Conservation (phyloP, 2,113 vertebrate species). For the Apteryx owenii region DNA sequence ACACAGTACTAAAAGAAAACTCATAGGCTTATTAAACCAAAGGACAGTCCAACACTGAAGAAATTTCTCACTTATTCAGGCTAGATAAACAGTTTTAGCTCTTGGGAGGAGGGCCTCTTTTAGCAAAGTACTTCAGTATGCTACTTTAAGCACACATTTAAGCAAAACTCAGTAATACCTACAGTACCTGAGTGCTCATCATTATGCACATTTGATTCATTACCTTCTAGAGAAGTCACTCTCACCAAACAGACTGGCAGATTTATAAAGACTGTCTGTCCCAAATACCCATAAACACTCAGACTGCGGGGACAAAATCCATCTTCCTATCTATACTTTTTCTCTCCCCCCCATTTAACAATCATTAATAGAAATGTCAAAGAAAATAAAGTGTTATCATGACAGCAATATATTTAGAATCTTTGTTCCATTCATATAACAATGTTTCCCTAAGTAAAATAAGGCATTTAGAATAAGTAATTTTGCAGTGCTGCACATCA, state of each 20-base stretch:
- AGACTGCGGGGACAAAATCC: background rate
- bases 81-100: background rate
- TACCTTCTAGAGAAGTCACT: background rate
- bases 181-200: no score
- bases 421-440: background rate
- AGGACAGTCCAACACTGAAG: background rate
- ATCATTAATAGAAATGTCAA: slow-evolving; percentile 2
- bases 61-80: background rate
- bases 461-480: background rate
- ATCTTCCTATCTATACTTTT: background rate
- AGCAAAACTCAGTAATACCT: background rate
- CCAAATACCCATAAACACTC: background rate
- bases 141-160: background rate
- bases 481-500: background rate
- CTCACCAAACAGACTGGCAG: background rate
- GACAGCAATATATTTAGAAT: background rate
- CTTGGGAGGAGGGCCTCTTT: background rate
- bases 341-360: background rate
- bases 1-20: background rate
- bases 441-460: background rate
- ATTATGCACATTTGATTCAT: fast-evolving
- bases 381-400: background rate
- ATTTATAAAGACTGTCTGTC: background rate
- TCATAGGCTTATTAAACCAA: background rate
- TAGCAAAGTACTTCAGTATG: background rate